phyloP scores from a whole-genome alignment of 2,113 vertebrate species.

The Hemiscyllium ocellatum region DNA sequence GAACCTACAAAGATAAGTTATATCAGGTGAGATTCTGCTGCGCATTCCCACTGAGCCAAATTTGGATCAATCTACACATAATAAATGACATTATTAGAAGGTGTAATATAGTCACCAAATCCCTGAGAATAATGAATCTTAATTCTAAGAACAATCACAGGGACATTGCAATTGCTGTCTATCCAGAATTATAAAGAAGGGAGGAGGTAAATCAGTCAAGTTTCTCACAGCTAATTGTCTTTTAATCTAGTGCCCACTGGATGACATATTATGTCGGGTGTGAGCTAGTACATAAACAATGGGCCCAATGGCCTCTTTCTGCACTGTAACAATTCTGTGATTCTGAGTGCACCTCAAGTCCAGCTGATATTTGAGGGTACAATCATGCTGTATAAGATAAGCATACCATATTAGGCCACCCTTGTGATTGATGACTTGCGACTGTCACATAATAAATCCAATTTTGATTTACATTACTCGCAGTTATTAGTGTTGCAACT shows the following conservation, averaged over 20 bases:
- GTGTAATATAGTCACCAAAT: background rate
- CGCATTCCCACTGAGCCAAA: background rate
- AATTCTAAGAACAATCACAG: background rate
- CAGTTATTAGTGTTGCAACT: too few relatives aligned
- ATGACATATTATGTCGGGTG: background rate
- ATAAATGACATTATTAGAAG: background rate
- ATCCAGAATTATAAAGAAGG: background rate
- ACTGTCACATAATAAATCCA: background rate
- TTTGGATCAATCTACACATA: background rate
- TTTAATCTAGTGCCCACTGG: background rate
- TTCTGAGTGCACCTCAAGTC: background rate
- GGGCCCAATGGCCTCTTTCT: too few relatives aligned
- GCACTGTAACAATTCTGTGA: too few relatives aligned
- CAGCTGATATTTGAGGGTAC: background rate
- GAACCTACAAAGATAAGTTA: constrained; percentile 64
- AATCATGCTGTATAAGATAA: background rate
- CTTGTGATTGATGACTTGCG: background rate
- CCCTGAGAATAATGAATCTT: background rate
- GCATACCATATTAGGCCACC: background rate
- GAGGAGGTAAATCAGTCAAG: background rate
- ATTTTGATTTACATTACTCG: background rate
- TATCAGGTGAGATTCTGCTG: background rate
- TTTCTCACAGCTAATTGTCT: background rate
- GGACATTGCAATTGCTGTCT: background rate
- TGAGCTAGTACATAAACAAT: too few relatives aligned